A percentile compares a stretch with the other conserved stretches of the same genome.
These are phyloP conservation scores for Penelope pileata DNA, from an alignment of 2,113 vertebrate species.

Conservation along the genomic window DNA sequence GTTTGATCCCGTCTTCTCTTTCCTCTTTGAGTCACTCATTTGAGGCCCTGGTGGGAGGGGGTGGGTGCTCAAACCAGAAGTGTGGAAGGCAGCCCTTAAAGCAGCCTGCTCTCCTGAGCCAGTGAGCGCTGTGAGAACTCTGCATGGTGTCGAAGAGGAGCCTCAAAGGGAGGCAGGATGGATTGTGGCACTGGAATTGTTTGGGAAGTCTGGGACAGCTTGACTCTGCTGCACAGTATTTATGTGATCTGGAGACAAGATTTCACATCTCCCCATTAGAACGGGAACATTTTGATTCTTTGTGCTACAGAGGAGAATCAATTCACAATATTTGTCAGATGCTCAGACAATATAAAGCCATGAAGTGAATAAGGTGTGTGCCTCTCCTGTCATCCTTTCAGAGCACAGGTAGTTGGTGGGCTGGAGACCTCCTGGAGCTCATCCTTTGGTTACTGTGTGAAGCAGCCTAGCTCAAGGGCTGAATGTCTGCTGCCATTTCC, in stretches of 20 bases:
- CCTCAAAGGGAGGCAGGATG: not conserved
- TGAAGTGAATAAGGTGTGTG: not conserved
- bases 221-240: not conserved
- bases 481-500: not conserved
- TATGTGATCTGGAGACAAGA: not conserved
- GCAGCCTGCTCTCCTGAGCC: not conserved
- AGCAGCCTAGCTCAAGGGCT: not conserved
- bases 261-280: not conserved
- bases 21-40: rapidly evolving
- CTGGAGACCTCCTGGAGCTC: not conserved
- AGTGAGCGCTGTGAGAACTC: not conserved
- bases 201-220: not conserved
- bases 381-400: not conserved
- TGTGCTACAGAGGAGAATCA: not conserved
- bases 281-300: not conserved
- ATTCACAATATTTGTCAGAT: not conserved
- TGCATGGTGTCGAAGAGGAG: too few relatives aligned
- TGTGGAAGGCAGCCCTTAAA: not conserved
- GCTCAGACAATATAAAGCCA: not conserved
- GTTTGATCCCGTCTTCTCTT: constrained; percentile 33
- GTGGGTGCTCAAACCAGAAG: not conserved
- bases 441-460: not conserved
- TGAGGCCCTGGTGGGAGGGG: not conserved
- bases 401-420: not conserved
- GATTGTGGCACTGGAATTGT: rapidly evolving